These are phyloP conservation scores for Pseudopipra pipra DNA, from an alignment of 2,113 vertebrate genomes.

Conservation along the genomic window DNA sequence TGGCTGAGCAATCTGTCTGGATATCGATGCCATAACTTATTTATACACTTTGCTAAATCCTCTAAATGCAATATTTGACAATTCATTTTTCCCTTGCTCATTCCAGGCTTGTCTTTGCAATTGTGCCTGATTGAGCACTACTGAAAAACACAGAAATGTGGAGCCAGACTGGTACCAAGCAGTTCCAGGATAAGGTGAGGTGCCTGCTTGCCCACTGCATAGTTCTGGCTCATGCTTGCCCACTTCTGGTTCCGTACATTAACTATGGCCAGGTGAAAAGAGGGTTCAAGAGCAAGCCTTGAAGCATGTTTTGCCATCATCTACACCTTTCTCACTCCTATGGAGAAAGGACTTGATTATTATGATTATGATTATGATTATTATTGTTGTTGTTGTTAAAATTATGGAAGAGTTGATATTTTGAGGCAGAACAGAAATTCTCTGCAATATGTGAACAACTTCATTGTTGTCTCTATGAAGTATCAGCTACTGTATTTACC, in stretches of 20 bases:
- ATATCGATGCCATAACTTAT: background rate
- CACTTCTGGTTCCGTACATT: background rate
- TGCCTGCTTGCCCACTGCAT: background rate
- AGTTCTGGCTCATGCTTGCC: background rate
- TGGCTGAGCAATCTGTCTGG: background rate
- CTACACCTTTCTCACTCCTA: background rate
- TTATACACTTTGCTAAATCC: background rate
- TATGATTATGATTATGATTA: too few species aligned
- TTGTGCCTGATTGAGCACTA: background rate
- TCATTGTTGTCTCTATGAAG: background rate
- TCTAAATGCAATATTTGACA: background rate
- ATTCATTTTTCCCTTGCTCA: background rate
- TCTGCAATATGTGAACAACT: background rate
- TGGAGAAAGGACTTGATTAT: background rate
- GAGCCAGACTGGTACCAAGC: background rate
- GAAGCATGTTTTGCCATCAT: background rate
- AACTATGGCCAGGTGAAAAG: background rate
- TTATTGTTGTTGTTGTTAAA: too few species aligned
- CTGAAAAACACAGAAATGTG: background rate
- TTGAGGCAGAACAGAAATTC: background rate
- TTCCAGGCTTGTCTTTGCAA: background rate
- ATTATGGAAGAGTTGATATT: background rate
- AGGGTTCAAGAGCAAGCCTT: background rate
- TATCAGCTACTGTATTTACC: background rate
- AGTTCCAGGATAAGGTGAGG: background rate